phyloP scores from a whole-genome alignment of 2,797 vertebrate species.

The Perodicticus potto region DNA sequence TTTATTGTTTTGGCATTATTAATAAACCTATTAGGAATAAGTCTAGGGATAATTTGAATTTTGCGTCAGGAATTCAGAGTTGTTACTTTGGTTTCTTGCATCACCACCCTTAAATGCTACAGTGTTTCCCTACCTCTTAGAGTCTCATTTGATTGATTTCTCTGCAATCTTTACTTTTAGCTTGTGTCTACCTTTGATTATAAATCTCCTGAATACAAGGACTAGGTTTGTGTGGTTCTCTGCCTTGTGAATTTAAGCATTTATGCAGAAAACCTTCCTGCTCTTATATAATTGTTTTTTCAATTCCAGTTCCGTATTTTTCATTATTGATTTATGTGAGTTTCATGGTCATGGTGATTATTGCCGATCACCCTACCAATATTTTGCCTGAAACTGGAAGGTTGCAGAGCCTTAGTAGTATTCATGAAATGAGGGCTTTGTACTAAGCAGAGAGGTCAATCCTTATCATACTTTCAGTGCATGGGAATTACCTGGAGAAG shows the following conservation, averaged over 20 bases:
- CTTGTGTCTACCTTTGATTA: conserved; percentile 9
- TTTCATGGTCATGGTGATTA: background rate
- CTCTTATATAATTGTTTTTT: background rate
- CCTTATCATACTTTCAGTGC: background rate
- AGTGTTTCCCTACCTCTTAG: background rate
- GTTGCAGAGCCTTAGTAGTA: background rate
- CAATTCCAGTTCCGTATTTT: background rate
- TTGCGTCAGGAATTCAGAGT: conserved; percentile 35
- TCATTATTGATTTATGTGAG: background rate
- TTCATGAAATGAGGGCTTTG: background rate
- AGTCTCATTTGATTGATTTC: background rate
- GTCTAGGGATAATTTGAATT: conserved; percentile 21
- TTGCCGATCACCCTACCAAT: background rate
- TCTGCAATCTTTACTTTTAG: background rate
- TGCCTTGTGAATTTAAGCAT: background rate
- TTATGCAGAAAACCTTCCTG: background rate
- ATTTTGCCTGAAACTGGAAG: background rate
- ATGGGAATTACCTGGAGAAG: background rate
- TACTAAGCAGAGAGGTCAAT: background rate
- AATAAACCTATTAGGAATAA: background rate
- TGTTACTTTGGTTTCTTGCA: background rate
- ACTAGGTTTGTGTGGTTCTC: background rate
- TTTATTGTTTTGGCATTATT: background rate
- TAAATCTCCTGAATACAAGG: conserved; percentile 30
- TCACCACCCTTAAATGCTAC: background rate